Evolutionary conservation across 2,888 invertebrate genomes (phyloP).

Genomic region (Drosophila nr. perissopoda): DNA sequence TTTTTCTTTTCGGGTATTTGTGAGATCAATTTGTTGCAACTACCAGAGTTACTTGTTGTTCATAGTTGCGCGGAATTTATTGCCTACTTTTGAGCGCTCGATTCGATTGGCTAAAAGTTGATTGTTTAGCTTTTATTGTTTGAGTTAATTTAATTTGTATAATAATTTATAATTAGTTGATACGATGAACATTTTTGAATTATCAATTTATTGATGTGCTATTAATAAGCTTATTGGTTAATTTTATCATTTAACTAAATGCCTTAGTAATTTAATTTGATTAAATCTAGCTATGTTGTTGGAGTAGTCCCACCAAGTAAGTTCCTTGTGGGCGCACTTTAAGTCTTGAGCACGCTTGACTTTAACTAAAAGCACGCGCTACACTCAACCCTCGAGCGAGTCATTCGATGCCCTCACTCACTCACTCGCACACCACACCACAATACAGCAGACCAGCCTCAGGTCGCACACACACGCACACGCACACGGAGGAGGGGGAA

Average conservation of each 20-base stretch:
- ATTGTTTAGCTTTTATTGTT: conserved; percentile 11
- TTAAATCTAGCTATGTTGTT: conserved; percentile 37
- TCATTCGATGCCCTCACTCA: conserved; percentile 37
- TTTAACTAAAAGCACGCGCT: conserved; percentile 48
- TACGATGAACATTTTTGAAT: conserved; percentile 5
- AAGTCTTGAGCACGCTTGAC: conserved; percentile 54
- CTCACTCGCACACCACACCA: conserved; percentile 1
- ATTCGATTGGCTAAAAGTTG: conserved; percentile 13
- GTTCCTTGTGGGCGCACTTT: conserved; percentile 53
- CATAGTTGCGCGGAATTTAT: conserved; percentile 26
- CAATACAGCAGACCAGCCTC: conserved; percentile 4
- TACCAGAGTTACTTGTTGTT: conserved; percentile 16
- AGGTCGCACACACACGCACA: conserved; percentile 19
- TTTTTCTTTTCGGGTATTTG: conserved; percentile 29
- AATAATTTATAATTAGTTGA: conserved; percentile 10
- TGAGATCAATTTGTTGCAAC: conserved; percentile 45
- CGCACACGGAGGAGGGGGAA: conserved; percentile 7
- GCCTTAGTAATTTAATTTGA: conserved; percentile 25
- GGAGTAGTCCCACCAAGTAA: conserved; percentile 31
- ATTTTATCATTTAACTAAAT: conserved; percentile 28
- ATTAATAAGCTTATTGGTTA: conserved; percentile 9
- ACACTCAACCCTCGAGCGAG: conserved; percentile 26
- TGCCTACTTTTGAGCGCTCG: conserved; percentile 35
- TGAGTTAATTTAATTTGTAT: conserved; percentile 12
- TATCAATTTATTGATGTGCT: conserved; percentile 24